Evolutionary conservation across 2,888 invertebrate genomes (phyloP), one percentile per base, ranked within the genome.

Genomic region (Thera obeliscata): DNA sequence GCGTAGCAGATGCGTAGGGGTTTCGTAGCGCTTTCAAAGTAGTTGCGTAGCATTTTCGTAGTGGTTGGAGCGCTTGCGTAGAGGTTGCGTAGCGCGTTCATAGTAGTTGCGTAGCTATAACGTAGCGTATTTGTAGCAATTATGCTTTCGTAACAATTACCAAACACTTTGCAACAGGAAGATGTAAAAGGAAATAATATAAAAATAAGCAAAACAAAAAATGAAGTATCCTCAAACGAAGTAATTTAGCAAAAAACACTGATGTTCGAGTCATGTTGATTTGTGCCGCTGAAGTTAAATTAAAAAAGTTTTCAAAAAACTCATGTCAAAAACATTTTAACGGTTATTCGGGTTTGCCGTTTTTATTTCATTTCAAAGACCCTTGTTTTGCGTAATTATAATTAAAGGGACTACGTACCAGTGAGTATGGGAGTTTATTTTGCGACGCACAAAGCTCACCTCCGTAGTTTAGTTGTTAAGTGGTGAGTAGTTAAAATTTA

Each of bases 271-370:
- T 50, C 49, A 54, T 11, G 59, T 48, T 55, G 41, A 54, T 59
- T 46, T 54, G 46, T 52, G 49, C 60, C 66, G 22, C 22, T 22
- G 36, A 66, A 69, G 66, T 69, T 69, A 69, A 69, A 69, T 69
- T 69, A 69, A 69, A 69, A 69, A 69, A 69, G 66, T 69, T 68
- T 52, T 6, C 3, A 3, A 46, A 64, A 63, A 63, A 69, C 56
- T 69, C 69, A 41, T 7, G 69, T 69, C 66, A 56, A 56, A 66
- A 66, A 63, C 66, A 69, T 66, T 65, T 59, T 48, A 63, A 56
- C 11, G 59, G 36, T 33, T 33, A 36, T 5, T 6, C 38, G 38
- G 3, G 38, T 6, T 50, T 43, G 33, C 33, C 65, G 33, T 61
- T 55, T 50, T 55, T 61, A 60, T 69, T 50, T 65, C 50, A 58